A percentile compares a stretch with the other conserved stretches of the same genome.
These are phyloP conservation scores for Hystrix brachyura DNA, from an alignment of 2,113 vertebrate genomes.

Conservation along the genomic window DNA sequence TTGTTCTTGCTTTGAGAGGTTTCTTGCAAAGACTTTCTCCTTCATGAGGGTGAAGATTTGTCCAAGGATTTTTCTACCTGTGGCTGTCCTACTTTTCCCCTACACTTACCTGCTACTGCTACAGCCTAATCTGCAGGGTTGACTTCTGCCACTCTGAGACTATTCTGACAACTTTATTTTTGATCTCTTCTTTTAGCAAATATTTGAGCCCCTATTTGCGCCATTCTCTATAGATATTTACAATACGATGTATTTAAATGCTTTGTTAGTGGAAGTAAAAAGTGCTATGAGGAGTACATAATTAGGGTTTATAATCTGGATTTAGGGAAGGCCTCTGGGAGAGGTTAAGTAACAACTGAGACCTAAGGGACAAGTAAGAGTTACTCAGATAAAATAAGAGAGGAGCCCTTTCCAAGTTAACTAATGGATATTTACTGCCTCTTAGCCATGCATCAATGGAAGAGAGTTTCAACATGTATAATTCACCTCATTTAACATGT, in stretches of 20 bases:
- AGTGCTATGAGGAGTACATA: neutral
- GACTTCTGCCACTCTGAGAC: neutral
- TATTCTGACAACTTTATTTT: slow-evolving; percentile 58
- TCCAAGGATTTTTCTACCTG: neutral
- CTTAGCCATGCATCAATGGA: slow-evolving; percentile 2
- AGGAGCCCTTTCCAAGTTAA: slow-evolving; percentile 32
- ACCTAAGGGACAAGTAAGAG: slow-evolving; percentile 31
- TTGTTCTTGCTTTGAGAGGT: neutral
- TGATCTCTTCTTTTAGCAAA: slow-evolving; percentile 27
- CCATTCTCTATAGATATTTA: neutral
- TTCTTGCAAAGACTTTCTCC: slow-evolving; percentile 11
- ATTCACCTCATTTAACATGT: slow-evolving; percentile 43
- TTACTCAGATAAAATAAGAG: slow-evolving; percentile 28
- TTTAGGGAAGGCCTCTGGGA: slow-evolving; percentile 1
- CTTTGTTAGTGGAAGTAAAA: slow-evolving; percentile 25
- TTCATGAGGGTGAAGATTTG: neutral
- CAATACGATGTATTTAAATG: neutral
- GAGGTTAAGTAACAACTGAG: slow-evolving; percentile 26
- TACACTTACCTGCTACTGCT: neutral
- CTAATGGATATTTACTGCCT: slow-evolving; percentile 41
- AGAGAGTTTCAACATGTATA: slow-evolving; percentile 43
- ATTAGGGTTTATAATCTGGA: neutral
- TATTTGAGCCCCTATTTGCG: slow-evolving; percentile 40
- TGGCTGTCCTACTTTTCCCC: neutral
- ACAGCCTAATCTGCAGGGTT: slow-evolving; percentile 28